These are phyloP conservation scores for Dolichoris vasculosae DNA, from an alignment of 1,140 invertebrate species.

Conservation along the genomic window DNA sequence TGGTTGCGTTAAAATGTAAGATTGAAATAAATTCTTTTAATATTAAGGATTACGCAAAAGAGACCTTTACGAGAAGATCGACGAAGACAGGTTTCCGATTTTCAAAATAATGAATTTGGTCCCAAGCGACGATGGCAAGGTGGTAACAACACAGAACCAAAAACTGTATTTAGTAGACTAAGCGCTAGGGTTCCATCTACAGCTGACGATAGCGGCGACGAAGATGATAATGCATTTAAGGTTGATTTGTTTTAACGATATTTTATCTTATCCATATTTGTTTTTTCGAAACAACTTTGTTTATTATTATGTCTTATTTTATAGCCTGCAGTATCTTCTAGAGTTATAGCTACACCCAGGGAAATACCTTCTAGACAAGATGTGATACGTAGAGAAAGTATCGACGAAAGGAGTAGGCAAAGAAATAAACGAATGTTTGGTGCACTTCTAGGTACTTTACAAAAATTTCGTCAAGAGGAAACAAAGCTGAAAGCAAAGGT, in stretches of 20 bases:
- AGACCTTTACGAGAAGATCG: conserved; percentile 68
- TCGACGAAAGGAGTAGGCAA: conserved; percentile 87
- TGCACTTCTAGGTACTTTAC: conserved; percentile 92
- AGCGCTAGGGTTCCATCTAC: conserved; percentile 70
- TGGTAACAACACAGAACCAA: conserved; percentile 66
- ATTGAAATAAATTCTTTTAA: background rate
- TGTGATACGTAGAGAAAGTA: conserved; percentile 87
- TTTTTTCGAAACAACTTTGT: conserved; percentile 6
- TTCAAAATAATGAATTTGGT: conserved; percentile 68
- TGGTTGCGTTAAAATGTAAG: too few species aligned
- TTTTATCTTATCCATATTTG: background rate
- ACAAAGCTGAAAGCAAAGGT: conserved; percentile 88
- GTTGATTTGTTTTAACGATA: conserved; percentile 55
- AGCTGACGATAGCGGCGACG: conserved; percentile 72
- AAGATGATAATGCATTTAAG: conserved; percentile 70
- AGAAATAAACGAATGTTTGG: conserved; percentile 97
- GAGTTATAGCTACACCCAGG: conserved; percentile 79
- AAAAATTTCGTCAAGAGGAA: conserved; percentile 96
- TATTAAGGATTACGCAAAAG: conserved; percentile 66
- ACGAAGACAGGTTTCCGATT: conserved; percentile 63
- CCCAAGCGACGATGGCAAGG: conserved; percentile 70
- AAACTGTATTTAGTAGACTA: conserved; percentile 76
- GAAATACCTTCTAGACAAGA: conserved; percentile 84
- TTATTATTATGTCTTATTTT: conserved; percentile 33
- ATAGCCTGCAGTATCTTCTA: conserved; percentile 74